Evolutionary conservation across 2,113 vertebrate genomes (phyloP).

Genomic region (Cyrtonyx montezumae): DNA sequence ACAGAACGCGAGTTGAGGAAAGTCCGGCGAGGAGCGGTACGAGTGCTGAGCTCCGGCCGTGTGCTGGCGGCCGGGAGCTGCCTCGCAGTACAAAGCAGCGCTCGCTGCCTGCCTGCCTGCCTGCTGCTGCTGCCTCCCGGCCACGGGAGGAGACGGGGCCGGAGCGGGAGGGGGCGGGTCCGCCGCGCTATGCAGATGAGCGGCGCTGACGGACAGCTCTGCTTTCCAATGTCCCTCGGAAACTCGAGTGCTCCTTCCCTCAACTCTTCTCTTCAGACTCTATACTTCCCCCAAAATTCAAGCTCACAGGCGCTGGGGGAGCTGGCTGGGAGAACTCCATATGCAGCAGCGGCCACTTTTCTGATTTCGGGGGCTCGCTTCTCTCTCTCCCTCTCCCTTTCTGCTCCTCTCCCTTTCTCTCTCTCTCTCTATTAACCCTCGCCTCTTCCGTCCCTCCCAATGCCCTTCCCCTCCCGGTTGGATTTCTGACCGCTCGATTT

Average conservation of each 20-base stretch:
- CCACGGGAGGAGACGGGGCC: conserved; percentile 33
- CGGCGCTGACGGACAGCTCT: conserved; percentile 92
- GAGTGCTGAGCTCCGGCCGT: neutral
- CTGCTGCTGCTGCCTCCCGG: neutral
- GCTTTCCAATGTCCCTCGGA: conserved; percentile 91
- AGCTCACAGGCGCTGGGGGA: conserved; percentile 89
- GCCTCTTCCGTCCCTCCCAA: conserved; percentile 5
- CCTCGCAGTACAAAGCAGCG: conserved; percentile 63
- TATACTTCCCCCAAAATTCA: conserved; percentile 78
- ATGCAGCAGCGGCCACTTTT: conserved; percentile 76
- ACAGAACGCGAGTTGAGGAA: neutral
- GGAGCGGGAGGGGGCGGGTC: conserved; percentile 82
- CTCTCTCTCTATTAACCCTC: conserved; percentile 13
- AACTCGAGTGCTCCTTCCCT: conserved; percentile 91
- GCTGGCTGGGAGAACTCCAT: conserved; percentile 81
- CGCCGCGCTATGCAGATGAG: conserved; percentile 91
- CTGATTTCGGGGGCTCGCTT: conserved; percentile 71
- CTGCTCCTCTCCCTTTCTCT: neutral
- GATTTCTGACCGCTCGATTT: conserved; percentile 16
- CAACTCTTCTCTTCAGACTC: conserved; percentile 86
- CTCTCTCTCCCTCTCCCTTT: neutral
- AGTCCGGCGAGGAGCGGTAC: conserved; percentile 1
- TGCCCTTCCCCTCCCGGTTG: neutral
- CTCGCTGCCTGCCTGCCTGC: neutral
- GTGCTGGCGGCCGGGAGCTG: conserved; percentile 41